A percentile compares a stretch with the other conserved stretches of the same genome.
phyloP scores from a whole-genome alignment of 2,113 vertebrate species.

The Campylomormyrus tamandua region DNA sequence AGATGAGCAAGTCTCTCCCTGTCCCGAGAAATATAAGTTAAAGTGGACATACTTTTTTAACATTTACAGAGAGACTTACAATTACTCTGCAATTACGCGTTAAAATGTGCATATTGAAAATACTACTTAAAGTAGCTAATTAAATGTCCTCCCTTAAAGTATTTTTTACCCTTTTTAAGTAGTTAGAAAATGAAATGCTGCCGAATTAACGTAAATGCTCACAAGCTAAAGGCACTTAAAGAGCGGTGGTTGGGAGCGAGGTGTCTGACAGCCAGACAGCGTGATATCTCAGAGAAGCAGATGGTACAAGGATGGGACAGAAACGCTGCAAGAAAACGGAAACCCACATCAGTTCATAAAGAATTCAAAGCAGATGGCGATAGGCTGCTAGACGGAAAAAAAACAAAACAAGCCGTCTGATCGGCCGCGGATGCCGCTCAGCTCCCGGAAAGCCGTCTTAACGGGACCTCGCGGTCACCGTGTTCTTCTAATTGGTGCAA shows the following conservation, averaged over 20 bases:
- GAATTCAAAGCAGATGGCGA: background rate
- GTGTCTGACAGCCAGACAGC: background rate
- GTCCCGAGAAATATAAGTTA: background rate
- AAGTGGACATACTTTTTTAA: background rate
- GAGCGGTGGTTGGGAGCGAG: background rate
- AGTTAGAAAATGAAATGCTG: background rate
- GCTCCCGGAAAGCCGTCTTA: background rate
- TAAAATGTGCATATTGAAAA: background rate
- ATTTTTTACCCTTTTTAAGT: background rate
- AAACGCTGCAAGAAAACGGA: background rate
- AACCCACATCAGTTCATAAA: background rate
- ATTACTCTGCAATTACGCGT: background rate
- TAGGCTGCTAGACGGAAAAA: background rate
- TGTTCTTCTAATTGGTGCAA: background rate
- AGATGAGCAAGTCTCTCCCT: background rate
- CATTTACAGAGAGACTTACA: background rate
- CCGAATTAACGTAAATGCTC: background rate
- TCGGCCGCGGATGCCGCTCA: background rate
- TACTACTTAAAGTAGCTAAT: background rate
- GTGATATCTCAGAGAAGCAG: background rate
- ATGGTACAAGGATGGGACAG: conserved; percentile 1
- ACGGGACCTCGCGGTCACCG: background rate
- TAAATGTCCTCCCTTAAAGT: background rate
- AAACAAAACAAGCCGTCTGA: background rate
- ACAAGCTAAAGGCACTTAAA: background rate